phyloP scores from a whole-genome alignment of 2,888 invertebrate species.

The Eugnorisma glareosa region DNA sequence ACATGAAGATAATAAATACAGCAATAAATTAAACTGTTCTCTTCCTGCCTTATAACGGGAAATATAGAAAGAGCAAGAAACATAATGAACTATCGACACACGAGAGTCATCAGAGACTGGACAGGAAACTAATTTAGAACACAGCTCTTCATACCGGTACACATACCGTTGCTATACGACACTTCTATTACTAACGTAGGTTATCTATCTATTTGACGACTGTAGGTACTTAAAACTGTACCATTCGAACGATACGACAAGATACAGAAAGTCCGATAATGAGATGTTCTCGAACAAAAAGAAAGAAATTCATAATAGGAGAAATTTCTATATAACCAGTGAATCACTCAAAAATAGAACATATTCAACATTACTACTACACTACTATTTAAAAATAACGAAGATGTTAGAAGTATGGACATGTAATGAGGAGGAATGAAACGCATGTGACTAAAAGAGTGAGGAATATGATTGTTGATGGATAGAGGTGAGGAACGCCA shows the following conservation, averaged over 20 bases:
- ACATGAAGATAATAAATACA: not conserved
- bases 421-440: too few species aligned
- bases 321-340: not conserved
- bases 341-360: not conserved
- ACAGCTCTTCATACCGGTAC: conserved; percentile 24
- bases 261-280: not conserved
- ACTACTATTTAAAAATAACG: too few species aligned
- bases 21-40: not conserved
- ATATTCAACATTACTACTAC: too few species aligned
- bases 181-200: conserved; percentile 24
- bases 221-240: conserved; percentile 11
- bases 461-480: too few species aligned
- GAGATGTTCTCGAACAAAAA: not conserved
- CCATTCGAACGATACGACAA: too few species aligned
- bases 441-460: too few species aligned
- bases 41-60: conserved; percentile 39
- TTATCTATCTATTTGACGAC: not conserved
- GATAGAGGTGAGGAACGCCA: too few species aligned
- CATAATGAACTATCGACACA: conserved; percentile 3
- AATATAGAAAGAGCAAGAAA: conserved; percentile 30
- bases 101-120: not conserved
- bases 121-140: conserved; percentile 48
- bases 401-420: too few species aligned
- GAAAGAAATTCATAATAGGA: not conserved
- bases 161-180: conserved; percentile 44